Evolutionary conservation across 1,140 invertebrate genomes (phyloP).

Genomic region (Pseudomyrmex sp.): DNA sequence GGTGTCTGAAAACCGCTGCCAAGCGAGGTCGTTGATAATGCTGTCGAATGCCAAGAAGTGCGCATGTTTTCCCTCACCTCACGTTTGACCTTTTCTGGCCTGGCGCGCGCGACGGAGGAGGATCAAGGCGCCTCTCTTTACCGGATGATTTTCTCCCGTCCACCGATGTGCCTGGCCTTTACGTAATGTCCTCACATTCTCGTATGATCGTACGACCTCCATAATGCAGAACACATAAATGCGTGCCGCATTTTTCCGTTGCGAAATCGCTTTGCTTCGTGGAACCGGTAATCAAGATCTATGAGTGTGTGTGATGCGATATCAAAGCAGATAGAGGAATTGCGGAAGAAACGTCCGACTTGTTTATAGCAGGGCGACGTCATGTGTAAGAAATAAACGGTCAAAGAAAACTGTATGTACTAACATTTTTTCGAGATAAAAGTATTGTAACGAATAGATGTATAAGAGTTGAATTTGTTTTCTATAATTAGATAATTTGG

Average conservation of each 20-base stretch:
- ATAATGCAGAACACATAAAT: constrained; percentile 48
- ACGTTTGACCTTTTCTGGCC: constrained; percentile 68
- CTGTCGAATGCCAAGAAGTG: constrained; percentile 56
- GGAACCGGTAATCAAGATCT: constrained; percentile 14
- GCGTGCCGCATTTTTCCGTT: constrained; percentile 10
- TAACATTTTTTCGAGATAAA: not conserved
- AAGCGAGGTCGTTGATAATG: constrained; percentile 51
- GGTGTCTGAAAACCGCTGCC: constrained; percentile 38
- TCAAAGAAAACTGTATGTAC: not conserved
- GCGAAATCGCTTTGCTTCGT: constrained; percentile 3
- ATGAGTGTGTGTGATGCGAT: constrained; percentile 8
- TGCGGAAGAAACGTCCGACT: not conserved
- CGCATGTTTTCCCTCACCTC: constrained; percentile 53
- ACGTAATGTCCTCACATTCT: constrained; percentile 52
- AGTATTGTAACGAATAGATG: not conserved
- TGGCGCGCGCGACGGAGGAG: not conserved
- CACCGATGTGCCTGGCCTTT: constrained; percentile 20
- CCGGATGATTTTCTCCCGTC: constrained; percentile 21
- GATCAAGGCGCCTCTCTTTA: not conserved
- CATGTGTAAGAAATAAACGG: not conserved
- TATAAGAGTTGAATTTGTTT: not conserved
- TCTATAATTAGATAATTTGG: no score
- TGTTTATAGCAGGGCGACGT: constrained; percentile 3
- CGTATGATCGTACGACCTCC: constrained; percentile 22
- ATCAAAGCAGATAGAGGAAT: not conserved